phyloP scores from a whole-genome alignment of 2,113 vertebrate species.

The Eclectus roratus region DNA sequence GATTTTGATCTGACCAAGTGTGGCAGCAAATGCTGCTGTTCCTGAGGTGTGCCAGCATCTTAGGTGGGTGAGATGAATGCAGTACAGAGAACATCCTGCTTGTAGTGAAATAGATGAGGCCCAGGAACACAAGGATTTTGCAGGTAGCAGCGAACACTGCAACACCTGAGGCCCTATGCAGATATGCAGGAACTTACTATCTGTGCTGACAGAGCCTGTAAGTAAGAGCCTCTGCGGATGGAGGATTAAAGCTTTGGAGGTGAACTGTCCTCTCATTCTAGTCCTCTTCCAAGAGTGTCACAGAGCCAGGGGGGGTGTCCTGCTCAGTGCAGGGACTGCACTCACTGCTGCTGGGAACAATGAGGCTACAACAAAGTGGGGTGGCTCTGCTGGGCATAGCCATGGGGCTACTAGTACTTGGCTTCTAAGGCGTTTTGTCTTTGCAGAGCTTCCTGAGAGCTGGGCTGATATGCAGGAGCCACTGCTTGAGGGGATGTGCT shows the following conservation, averaged over 20 bases:
- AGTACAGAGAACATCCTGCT: not conserved
- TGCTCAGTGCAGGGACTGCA: not conserved
- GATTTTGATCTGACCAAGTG: not conserved
- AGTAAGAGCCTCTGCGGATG: not conserved
- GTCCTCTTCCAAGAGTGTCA: not conserved
- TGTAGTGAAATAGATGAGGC: not conserved
- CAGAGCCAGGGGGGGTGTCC: not conserved
- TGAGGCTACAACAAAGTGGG: not conserved
- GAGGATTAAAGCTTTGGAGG: not conserved
- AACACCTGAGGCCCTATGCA: not conserved
- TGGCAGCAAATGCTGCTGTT: not conserved
- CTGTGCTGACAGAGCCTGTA: not conserved
- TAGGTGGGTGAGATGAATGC: not conserved
- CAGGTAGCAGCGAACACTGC: not conserved
- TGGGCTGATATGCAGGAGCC: conserved; percentile 89
- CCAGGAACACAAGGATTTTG: not conserved
- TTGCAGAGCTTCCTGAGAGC: conserved; percentile 85
- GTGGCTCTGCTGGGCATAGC: not conserved
- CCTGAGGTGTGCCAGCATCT: not conserved
- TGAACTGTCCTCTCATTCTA: not conserved
- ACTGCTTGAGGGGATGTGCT: conserved; percentile 87
- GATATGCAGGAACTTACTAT: not conserved
- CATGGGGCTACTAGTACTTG: accelerated
- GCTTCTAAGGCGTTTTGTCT: not conserved
- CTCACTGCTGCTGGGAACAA: not conserved